Evolutionary conservation across 2,888 invertebrate species (phyloP).

Genomic region (Cheilosia urbana): DNA sequence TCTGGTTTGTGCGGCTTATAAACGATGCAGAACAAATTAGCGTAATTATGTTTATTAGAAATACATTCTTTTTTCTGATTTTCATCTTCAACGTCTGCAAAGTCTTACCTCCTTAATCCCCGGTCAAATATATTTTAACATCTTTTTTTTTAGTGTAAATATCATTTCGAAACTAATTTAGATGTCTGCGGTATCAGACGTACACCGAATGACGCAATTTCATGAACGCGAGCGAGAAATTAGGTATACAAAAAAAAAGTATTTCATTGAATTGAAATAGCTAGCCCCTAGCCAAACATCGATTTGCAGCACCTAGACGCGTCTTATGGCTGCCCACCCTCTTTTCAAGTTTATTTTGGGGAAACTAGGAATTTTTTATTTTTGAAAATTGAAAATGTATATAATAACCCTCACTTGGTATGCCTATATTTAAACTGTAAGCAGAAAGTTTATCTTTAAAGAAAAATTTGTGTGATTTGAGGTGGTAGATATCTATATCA

Average conservation of each 20-base stretch:
- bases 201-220: slow-evolving; percentile 60
- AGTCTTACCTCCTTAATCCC: background rate
- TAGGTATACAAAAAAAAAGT: slow-evolving; percentile 36
- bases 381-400: slow-evolving; percentile 41
- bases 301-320: slow-evolving; percentile 57
- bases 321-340: slow-evolving; percentile 25
- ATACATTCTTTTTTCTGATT: background rate
- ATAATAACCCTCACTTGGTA: slow-evolving; percentile 31
- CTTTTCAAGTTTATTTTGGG: slow-evolving; percentile 36
- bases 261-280: slow-evolving; percentile 57
- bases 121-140: slow-evolving; percentile 1
- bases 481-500: background rate
- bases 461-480: slow-evolving; percentile 4
- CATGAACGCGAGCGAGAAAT: slow-evolving; percentile 14
- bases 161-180: slow-evolving; percentile 61
- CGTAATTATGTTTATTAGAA: background rate
- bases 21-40: slow-evolving; percentile 26
- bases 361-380: slow-evolving; percentile 3
- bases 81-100: slow-evolving; percentile 1
- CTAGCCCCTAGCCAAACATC: slow-evolving; percentile 39
- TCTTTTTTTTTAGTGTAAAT: slow-evolving; percentile 49
- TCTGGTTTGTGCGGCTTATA: too few relatives aligned
- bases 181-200: slow-evolving; percentile 52
- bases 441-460: slow-evolving; percentile 10
- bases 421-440: slow-evolving; percentile 21